These are phyloP conservation scores for Oxytorus armatus DNA, from an alignment of 2,888 invertebrate species.

Conservation along the genomic window DNA sequence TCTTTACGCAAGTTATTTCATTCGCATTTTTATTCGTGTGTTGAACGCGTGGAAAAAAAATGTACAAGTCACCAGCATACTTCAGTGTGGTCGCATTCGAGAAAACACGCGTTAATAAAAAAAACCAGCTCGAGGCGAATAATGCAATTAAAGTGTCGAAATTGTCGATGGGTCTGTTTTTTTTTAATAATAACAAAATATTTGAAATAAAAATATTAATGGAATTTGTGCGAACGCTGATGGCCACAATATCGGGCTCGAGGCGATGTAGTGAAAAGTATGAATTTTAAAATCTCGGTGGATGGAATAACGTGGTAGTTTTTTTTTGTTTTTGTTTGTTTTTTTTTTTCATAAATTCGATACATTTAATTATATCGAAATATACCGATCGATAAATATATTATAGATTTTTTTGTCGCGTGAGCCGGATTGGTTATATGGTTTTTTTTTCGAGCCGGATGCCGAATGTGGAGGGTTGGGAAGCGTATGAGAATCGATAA, in stretches of 20 bases:
- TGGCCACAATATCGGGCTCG: not conserved
- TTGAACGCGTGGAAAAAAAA: too few species aligned
- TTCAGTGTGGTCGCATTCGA: too few species aligned
- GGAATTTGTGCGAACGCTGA: too few species aligned
- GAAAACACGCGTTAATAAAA: not conserved
- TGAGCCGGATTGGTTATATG: too few species aligned
- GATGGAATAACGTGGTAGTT: not conserved
- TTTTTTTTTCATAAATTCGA: not conserved
- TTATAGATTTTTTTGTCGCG: not conserved
- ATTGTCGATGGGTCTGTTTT: not conserved
- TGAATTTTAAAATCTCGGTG: slow-evolving; percentile 1
- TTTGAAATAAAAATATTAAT: not conserved
- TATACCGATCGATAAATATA: not conserved
- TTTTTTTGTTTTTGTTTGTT: not conserved
- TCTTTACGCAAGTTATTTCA: too few species aligned
- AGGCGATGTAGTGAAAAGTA: not conserved
- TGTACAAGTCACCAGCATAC: too few species aligned
- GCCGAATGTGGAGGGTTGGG: not conserved
- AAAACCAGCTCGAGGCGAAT: not conserved
- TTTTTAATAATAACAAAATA: not conserved
- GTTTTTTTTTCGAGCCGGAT: not conserved
- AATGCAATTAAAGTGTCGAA: not conserved
- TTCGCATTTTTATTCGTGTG: too few species aligned
- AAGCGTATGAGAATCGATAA: slow-evolving; percentile 54
- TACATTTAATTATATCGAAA: not conserved